phyloP scores from a whole-genome alignment of 1,140 invertebrate genomes.

The Druon quercuslanigerum region DNA sequence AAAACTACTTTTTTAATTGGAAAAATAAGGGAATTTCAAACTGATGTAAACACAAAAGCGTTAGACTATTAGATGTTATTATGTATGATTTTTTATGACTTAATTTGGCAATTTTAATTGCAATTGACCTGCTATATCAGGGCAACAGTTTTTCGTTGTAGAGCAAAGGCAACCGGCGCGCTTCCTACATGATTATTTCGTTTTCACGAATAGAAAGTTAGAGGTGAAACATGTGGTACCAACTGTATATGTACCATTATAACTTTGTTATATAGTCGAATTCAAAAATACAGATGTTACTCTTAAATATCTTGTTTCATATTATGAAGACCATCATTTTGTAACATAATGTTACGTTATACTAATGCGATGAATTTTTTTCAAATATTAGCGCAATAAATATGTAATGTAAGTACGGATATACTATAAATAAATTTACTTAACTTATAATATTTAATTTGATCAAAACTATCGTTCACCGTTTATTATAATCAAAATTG shows the following conservation, averaged over 20 bases:
- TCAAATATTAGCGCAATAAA: too few relatives aligned
- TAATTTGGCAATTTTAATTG: too few relatives aligned
- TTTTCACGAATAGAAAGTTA: conserved; percentile 17
- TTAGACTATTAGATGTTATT: too few relatives aligned
- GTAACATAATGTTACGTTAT: neutral
- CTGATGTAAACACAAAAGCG: too few relatives aligned
- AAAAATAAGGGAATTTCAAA: too few relatives aligned
- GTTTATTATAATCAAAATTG: too few relatives aligned
- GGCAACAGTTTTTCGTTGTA: neutral
- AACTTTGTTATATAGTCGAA: neutral
- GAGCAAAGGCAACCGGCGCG: conserved; percentile 8
- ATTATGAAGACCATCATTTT: conserved; percentile 10
- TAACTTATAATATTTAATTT: too few relatives aligned
- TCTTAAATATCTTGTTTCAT: conserved; percentile 7
- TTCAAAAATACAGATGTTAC: neutral
- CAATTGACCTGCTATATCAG: too few relatives aligned
- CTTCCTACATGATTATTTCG: neutral
- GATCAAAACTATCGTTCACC: too few relatives aligned
- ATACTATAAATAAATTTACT: neutral
- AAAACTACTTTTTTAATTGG: too few relatives aligned
- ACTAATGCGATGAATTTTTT: neutral
- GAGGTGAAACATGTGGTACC: conserved; percentile 13
- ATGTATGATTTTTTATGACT: too few relatives aligned
- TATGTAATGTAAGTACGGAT: neutral
- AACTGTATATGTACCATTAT: neutral